phyloP scores from a whole-genome alignment of 2,888 invertebrate genomes.

The Rhyacophila evoluta region DNA sequence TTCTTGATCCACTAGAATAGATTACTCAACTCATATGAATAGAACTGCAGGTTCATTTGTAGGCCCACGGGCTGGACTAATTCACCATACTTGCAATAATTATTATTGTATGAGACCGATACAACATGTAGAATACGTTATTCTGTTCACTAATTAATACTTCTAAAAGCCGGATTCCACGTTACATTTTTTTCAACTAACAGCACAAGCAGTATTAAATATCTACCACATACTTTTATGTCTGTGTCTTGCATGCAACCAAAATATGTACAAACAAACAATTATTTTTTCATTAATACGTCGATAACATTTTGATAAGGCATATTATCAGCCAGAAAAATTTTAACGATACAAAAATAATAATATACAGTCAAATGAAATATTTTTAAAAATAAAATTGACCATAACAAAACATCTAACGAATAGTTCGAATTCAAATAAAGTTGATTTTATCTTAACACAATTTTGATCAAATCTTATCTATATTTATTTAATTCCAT shows the following conservation, averaged over 20 bases:
- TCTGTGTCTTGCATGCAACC: not conserved
- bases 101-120: constrained; percentile 19
- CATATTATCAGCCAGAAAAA: no score
- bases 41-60: not conserved
- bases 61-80: constrained; percentile 22
- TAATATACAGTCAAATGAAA: no score
- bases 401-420: no score
- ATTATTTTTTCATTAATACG: no score
- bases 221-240: not conserved
- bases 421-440: no score
- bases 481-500: no score
- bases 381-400: no score
- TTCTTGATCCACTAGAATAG: no score
- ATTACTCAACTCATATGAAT: not conserved
- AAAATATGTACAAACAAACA: not conserved
- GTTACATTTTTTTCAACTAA: constrained; percentile 15
- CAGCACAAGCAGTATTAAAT: not conserved
- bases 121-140: constrained; percentile 22
- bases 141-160: constrained; percentile 22
- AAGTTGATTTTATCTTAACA: no score
- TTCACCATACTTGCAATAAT: constrained; percentile 24
- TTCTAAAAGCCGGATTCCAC: constrained; percentile 22
- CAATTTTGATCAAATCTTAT: no score
- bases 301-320: no score
- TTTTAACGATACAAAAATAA: no score